phyloP scores from a whole-genome alignment of 2,797 vertebrate genomes.

The Channa striata region DNA sequence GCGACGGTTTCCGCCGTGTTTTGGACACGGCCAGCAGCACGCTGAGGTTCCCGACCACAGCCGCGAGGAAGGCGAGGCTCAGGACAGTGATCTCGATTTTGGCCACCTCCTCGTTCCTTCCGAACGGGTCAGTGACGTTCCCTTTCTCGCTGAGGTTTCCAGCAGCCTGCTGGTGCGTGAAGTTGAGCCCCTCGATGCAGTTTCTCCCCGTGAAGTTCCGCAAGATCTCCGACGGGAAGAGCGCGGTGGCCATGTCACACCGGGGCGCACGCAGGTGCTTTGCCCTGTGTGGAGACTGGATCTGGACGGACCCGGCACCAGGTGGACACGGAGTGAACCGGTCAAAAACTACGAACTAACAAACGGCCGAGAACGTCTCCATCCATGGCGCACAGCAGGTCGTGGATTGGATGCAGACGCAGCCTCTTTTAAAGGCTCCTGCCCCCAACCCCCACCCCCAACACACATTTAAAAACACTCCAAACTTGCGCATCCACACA shows the following conservation, averaged over 20 bases:
- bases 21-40: conserved; percentile 86
- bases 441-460: conserved; percentile 3
- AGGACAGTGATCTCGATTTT: conserved; percentile 90
- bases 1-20: conserved; percentile 86
- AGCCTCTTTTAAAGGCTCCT: conserved; percentile 56
- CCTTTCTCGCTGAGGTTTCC: conserved; percentile 46
- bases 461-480: conserved; percentile 14
- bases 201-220: conserved; percentile 58
- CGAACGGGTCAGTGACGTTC: conserved; percentile 76
- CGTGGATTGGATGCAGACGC: conserved; percentile 6
- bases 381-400: neutral
- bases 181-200: conserved; percentile 33
- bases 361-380: neutral
- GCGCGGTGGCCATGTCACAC: conserved; percentile 42
- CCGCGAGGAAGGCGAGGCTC: conserved; percentile 85
- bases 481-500: neutral
- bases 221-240: conserved; percentile 24
- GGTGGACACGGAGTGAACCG: neutral
- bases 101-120: conserved; percentile 89
- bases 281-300: conserved; percentile 33
- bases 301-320: too few relatives aligned
- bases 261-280: conserved; percentile 28
- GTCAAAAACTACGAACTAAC: neutral
- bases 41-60: conserved; percentile 85
- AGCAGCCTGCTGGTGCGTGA: neutral